phyloP scores from a whole-genome alignment of 2,888 invertebrate species.

The Eurytoma adleriae region DNA sequence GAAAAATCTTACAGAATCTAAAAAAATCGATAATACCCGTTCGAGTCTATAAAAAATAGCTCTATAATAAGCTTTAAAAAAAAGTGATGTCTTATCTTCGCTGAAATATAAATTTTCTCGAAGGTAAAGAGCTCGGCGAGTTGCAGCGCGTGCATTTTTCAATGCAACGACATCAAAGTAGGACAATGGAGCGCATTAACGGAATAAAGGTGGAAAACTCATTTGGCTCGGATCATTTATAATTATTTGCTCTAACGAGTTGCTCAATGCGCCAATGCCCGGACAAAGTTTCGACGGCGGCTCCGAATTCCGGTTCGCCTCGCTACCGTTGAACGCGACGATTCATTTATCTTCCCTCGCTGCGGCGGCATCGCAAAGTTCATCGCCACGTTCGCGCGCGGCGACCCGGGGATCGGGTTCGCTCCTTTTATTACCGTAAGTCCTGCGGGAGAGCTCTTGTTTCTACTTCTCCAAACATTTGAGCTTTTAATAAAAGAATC shows the following conservation, averaged over 20 bases:
- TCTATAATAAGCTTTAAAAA: background rate
- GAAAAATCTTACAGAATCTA: too few species aligned
- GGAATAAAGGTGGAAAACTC: background rate
- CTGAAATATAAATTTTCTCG: background rate
- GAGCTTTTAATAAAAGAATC: conserved; percentile 37
- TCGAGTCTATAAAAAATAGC: too few species aligned
- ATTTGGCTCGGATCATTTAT: conserved; percentile 1
- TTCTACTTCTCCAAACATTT: conserved; percentile 33
- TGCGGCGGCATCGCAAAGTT: conserved; percentile 20
- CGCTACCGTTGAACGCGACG: background rate
- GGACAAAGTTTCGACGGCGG: background rate
- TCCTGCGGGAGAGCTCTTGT: conserved; percentile 19
- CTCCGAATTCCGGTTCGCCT: background rate
- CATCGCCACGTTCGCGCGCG: conserved; percentile 22
- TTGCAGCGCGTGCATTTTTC: too few species aligned
- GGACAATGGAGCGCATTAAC: too few species aligned
- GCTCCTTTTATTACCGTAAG: conserved; percentile 23
- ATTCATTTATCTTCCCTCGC: conserved; percentile 15
- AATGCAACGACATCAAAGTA: too few species aligned
- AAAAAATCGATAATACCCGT: too few species aligned
- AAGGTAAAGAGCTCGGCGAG: too few species aligned
- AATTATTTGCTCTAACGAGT: conserved; percentile 10
- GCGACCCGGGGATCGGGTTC: background rate
- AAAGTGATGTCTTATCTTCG: background rate
- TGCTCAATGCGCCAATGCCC: background rate